These are phyloP conservation scores for Augochlora pura DNA, from an alignment of 1,140 invertebrate species.

Conservation along the genomic window DNA sequence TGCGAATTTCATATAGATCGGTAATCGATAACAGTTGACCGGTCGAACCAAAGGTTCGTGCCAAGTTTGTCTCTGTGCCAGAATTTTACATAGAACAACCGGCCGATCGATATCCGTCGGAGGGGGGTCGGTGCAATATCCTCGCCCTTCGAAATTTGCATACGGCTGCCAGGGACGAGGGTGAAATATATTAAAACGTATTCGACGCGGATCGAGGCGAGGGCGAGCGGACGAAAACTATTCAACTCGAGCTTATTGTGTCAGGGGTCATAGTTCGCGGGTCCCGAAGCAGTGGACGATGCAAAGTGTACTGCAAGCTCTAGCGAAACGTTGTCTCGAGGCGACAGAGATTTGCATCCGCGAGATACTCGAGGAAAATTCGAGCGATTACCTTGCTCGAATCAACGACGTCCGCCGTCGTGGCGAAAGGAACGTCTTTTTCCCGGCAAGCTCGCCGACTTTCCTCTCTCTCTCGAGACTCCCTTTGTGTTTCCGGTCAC, in stretches of 20 bases:
- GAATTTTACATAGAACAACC: background rate
- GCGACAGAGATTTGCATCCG: constrained; percentile 55
- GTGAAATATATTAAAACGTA: constrained; percentile 64
- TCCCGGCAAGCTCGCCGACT: too few relatives aligned
- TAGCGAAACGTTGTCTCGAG: constrained; percentile 34
- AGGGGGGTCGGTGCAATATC: constrained; percentile 26
- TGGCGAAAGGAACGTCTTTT: too few relatives aligned
- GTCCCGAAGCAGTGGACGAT: background rate
- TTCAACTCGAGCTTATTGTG: constrained; percentile 52
- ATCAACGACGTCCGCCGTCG: too few relatives aligned
- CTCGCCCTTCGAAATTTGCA: constrained; percentile 41
- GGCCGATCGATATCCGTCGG: constrained; percentile 20
- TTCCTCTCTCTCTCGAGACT: constrained; percentile 13
- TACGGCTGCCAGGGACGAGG: constrained; percentile 42
- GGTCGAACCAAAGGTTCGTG: too few relatives aligned
- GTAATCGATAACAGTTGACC: too few relatives aligned
- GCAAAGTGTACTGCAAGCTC: constrained; percentile 3
- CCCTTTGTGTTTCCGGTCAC: constrained; percentile 65
- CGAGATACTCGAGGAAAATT: too few relatives aligned
- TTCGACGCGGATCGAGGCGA: constrained; percentile 11
- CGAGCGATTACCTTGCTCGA: too few relatives aligned
- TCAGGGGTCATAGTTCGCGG: background rate
- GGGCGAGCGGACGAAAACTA: constrained; percentile 35
- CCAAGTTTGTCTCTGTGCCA: background rate
- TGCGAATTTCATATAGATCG: too few relatives aligned